phyloP scores from a whole-genome alignment of 2,888 invertebrate genomes.

The Geophilus truncorum region DNA sequence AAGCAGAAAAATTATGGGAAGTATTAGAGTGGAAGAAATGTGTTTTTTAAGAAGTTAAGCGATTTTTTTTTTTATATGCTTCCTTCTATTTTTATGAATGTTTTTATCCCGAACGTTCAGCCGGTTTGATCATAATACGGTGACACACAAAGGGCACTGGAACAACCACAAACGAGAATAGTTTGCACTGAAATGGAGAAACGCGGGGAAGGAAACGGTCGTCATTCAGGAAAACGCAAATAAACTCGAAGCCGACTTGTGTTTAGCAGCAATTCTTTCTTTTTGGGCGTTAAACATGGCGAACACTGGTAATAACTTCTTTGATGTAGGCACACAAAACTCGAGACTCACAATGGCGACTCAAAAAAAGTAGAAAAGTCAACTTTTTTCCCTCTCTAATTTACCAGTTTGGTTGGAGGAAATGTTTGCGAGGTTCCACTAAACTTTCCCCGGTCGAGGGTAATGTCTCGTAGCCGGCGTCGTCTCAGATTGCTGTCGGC shows the following conservation, averaged over 20 bases:
- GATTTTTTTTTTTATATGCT: not conserved
- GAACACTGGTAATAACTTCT: not conserved
- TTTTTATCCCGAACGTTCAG: not conserved
- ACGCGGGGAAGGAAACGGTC: slow-evolving; percentile 22
- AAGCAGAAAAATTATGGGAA: slow-evolving; percentile 1
- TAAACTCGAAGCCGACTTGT: not conserved
- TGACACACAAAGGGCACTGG: slow-evolving; percentile 21
- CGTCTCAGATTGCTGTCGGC: slow-evolving; percentile 21
- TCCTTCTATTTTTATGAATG: not conserved
- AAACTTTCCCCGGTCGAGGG: slow-evolving; percentile 12
- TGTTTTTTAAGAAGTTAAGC: slow-evolving; percentile 21
- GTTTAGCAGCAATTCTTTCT: not conserved
- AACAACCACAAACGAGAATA: slow-evolving; percentile 27
- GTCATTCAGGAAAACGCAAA: slow-evolving; percentile 24
- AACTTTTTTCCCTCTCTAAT: not conserved
- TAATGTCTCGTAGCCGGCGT: slow-evolving; percentile 25
- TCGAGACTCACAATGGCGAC: not conserved
- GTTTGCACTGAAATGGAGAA: slow-evolving; percentile 17
- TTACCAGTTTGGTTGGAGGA: not conserved
- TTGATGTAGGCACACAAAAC: not conserved
- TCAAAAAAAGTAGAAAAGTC: not conserved
- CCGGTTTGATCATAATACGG: slow-evolving; percentile 13
- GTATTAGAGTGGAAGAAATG: slow-evolving; percentile 25
- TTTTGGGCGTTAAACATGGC: not conserved
- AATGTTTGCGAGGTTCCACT: slow-evolving; percentile 2